Conservation (phyloP, 2,888 invertebrate genomes). For the Netelia fuscicornis region DNA sequence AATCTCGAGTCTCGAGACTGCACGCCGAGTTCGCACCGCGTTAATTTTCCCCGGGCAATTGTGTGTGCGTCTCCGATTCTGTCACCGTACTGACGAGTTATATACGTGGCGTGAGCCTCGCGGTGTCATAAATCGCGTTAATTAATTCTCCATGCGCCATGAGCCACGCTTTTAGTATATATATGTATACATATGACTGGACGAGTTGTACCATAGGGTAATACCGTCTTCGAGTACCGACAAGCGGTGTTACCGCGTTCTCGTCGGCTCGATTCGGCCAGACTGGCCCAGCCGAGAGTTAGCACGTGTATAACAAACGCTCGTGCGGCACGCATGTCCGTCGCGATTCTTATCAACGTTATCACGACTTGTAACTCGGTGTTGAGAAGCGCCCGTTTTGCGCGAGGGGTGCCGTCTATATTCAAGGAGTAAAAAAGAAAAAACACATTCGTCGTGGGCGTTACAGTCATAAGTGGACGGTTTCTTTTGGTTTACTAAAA, state of each 20-base stretch:
- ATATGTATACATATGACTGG: conserved; percentile 7
- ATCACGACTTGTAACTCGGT: conserved; percentile 79
- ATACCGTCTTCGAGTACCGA: conserved; percentile 3
- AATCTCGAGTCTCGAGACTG: conserved; percentile 60
- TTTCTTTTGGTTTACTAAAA: neutral
- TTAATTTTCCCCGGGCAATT: conserved; percentile 58
- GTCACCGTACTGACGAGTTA: conserved; percentile 63
- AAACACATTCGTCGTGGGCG: neutral
- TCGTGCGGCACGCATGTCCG: conserved; percentile 80
- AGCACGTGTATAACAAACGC: conserved; percentile 78
- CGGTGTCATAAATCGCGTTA: conserved; percentile 77
- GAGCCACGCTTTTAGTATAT: conserved; percentile 28
- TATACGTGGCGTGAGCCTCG: conserved; percentile 55
- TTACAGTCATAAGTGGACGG: neutral
- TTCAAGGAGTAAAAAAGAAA: conserved; percentile 4
- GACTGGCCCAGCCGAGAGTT: conserved; percentile 18
- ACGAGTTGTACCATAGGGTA: neutral
- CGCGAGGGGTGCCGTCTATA: conserved; percentile 58
- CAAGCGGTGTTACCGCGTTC: conserved; percentile 3
- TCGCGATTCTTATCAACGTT: conserved; percentile 81
- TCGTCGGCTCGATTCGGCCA: conserved; percentile 65
- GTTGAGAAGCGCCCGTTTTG: conserved; percentile 77
- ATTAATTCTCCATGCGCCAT: conserved; percentile 77
- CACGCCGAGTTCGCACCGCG: conserved; percentile 64
- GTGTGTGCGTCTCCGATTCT: conserved; percentile 45